Evolutionary conservation across 2,888 invertebrate genomes (phyloP).

Genomic region (Phortica magna): DNA sequence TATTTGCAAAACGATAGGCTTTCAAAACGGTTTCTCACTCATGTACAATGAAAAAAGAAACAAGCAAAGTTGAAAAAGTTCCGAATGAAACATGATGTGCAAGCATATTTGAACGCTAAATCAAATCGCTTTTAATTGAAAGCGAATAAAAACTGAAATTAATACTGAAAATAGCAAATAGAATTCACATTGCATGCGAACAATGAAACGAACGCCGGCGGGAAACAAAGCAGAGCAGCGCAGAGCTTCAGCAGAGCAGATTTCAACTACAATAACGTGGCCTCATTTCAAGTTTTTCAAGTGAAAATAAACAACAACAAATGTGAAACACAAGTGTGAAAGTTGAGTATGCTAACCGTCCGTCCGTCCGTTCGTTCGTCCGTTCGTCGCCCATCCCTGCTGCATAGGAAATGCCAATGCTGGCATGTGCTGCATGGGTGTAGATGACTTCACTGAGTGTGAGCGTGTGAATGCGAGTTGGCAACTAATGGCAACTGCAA

Average conservation of each 20-base stretch:
- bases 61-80: background rate
- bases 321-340: slow-evolving; percentile 6
- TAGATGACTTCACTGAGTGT: background rate
- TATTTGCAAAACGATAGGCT: too few species aligned
- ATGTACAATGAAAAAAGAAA: background rate
- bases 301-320: background rate
- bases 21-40: background rate
- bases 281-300: background rate
- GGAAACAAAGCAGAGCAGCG: too few species aligned
- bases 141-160: background rate
- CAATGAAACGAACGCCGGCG: too few species aligned
- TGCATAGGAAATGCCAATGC: background rate
- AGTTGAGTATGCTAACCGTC: background rate
- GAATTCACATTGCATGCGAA: background rate
- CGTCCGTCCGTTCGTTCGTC: too few species aligned
- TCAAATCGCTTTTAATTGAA: background rate
- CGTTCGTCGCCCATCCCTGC: background rate
- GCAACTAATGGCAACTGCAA: slow-evolving; percentile 20
- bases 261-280: background rate
- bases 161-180: background rate
- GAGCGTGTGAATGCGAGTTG: background rate
- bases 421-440: background rate
- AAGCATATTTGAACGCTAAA: background rate
- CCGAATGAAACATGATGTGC: too few species aligned
- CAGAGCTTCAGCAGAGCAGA: too few species aligned